Evolutionary conservation across 2,888 invertebrate genomes (phyloP), one percentile per base, ranked within the genome.

Genomic region (Drosophila vallismaia): DNA sequence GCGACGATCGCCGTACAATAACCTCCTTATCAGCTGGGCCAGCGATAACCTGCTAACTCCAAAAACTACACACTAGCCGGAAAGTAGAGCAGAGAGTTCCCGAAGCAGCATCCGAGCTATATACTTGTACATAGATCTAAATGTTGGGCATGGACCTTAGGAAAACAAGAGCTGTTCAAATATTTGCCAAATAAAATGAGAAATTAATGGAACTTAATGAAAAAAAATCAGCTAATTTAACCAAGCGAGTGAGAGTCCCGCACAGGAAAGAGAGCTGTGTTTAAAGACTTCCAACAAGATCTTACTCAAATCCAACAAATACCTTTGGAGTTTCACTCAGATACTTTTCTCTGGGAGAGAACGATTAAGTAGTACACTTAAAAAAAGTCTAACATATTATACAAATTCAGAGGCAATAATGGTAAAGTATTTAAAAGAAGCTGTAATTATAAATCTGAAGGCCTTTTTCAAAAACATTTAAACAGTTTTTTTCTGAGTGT

Each of bases 41-140:
- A 26, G 57, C 67, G 89, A 89, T 89, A 89, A 90, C 89, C 89
- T 80, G 75, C 68, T 60, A 75, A 63, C 76, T 75, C 64, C 64
- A 70, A 69, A 70, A 64, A 67, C 54, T 56, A 77, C 58, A 78
- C 56, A 58, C 46, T 57, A 58, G 36, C 52, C 71, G 46, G 46
- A 78, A 79, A 73, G 72, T 85, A 56, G 79, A 76, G 68, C 84
- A 69, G 50, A 40, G 59, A 69, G 45, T 38, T 3, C 48, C 12
- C 48, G 40, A 45, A 70, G 57, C 72, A 81, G 79, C 71, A 48
- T 77, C 75, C 86, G 70, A 73, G 33, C 5, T 33, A 33, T 5
- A 33, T n/a, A 4, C 8, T 8, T 31, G 8, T 31, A 31, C 33
- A n/a, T 33, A 10, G 4, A 19, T 19, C 5, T 28, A 28, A 6